Percentiles rank a stretch among this genome's conserved stretches.
Conservation (phyloP, 1,140 invertebrate species). For the Cydia splendana region DNA sequence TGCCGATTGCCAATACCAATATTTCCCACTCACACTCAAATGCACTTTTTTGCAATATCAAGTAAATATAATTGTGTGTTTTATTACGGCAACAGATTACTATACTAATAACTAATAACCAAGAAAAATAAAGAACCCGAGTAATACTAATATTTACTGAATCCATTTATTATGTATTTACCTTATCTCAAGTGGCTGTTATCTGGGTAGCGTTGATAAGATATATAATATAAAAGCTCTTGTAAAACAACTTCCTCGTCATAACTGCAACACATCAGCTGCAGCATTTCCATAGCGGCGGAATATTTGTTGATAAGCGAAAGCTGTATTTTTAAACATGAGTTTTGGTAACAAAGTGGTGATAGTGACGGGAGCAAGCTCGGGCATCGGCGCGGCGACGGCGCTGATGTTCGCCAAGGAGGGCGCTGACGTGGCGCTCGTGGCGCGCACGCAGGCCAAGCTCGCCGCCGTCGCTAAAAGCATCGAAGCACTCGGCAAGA, state of each 20-base stretch:
- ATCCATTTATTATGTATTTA: constrained; percentile 51
- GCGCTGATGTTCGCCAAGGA: constrained; percentile 86
- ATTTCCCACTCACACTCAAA: no score
- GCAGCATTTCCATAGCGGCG: no score
- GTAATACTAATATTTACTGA: no score
- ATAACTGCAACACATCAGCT: no score
- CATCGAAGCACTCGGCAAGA: constrained; percentile 76
- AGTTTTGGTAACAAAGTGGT: constrained; percentile 80
- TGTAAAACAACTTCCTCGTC: constrained; percentile 53
- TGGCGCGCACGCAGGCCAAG: constrained; percentile 85
- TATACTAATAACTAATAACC: no score
- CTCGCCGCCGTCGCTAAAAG: constrained; percentile 79
- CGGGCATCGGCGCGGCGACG: constrained; percentile 90
- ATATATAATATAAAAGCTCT: constrained; percentile 62
- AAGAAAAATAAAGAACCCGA: no score
- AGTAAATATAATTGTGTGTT: no score
- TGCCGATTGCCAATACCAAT: no score
- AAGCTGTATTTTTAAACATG: constrained; percentile 14
- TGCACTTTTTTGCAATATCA: no score
- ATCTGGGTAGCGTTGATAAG: not conserved
- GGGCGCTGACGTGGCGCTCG: constrained; percentile 84
- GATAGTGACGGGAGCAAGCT: constrained; percentile 89
- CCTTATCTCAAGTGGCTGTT: not conserved
- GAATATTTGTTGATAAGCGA: no score
- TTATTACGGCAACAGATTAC: no score